Percentiles rank a stretch among this genome's conserved stretches.
phyloP scores from a whole-genome alignment of 53 echinoderm and acorn worm species.

The Zoroaster sp. region DNA sequence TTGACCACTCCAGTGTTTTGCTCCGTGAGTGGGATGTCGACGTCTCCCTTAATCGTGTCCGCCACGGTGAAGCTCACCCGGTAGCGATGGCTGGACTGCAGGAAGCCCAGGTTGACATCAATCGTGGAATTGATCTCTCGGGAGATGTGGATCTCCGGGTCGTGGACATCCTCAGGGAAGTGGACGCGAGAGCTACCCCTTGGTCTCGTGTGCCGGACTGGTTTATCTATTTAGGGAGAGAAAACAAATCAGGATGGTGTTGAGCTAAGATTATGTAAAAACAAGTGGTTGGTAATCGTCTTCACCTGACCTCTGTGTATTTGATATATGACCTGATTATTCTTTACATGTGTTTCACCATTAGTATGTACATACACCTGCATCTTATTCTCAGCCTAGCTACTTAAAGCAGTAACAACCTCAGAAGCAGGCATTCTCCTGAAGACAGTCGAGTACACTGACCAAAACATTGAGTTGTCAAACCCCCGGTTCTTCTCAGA shows the following conservation, averaged over 20 bases:
- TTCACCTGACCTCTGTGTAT: no score
- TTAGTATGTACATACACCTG: no score
- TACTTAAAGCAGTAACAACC: no score
- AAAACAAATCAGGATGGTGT: neutral
- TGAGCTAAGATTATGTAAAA: no score
- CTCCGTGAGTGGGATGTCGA: constrained; percentile 24
- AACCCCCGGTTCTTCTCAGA: no score
- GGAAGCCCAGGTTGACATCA: constrained; percentile 88
- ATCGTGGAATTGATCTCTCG: constrained; percentile 71
- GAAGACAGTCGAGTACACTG: no score
- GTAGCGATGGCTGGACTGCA: constrained; percentile 88
- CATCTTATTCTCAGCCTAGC: no score
- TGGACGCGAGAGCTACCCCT: constrained; percentile 84
- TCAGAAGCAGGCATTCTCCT: no score
- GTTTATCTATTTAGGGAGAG: constrained; percentile 22
- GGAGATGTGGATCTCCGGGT: constrained; percentile 82
- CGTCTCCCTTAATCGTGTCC: constrained; percentile 44
- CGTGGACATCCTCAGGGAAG: constrained; percentile 94
- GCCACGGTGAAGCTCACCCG: constrained; percentile 59
- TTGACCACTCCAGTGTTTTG: constrained; percentile 8
- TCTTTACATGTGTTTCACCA: no score
- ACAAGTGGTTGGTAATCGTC: no score
- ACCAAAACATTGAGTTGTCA: no score
- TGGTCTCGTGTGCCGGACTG: constrained; percentile 58
- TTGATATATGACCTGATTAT: no score